Evolutionary conservation across 1,140 invertebrate genomes (phyloP).

Genomic region (Pseudoatta argentina): DNA sequence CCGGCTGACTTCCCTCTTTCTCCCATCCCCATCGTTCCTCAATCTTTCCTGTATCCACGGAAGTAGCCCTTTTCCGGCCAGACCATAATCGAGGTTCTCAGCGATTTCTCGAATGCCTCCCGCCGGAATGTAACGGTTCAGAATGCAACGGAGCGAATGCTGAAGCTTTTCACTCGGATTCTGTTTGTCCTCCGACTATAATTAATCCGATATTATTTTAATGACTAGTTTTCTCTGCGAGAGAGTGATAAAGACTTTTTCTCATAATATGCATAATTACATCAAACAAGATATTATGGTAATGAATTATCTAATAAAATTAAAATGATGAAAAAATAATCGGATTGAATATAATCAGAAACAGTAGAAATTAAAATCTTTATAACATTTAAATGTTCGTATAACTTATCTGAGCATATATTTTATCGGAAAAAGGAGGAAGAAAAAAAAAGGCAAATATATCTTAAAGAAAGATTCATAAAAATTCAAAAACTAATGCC

Average conservation of each 20-base stretch:
- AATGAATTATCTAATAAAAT: constrained; percentile 16
- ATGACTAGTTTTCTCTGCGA: constrained; percentile 34
- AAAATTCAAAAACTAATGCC: not conserved
- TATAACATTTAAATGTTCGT: not conserved
- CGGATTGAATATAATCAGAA: not conserved
- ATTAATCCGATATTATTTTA: constrained; percentile 59
- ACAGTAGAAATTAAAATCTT: not conserved
- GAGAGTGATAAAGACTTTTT: constrained; percentile 30
- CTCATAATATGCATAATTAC: constrained; percentile 18
- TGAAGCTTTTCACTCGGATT: constrained; percentile 42
- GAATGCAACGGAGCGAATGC: not conserved
- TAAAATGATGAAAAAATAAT: not conserved
- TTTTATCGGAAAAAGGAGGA: too few relatives aligned
- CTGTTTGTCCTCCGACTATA: constrained; percentile 50
- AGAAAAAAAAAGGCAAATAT: not conserved
- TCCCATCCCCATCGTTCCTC: not conserved
- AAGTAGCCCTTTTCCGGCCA: constrained; percentile 66
- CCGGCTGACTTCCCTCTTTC: constrained; percentile 50
- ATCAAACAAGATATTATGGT: not conserved
- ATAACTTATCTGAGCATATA: not conserved
- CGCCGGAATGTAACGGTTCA: constrained; percentile 32
- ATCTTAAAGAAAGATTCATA: not conserved
- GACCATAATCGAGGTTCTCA: constrained; percentile 58
- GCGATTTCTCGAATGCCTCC: constrained; percentile 48
- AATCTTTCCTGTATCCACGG: constrained; percentile 46